Percentiles rank a stretch among this genome's conserved stretches.
Evolutionary conservation across 2,113 vertebrate species (phyloP).

Genomic region (Pituophis catenifer): DNA sequence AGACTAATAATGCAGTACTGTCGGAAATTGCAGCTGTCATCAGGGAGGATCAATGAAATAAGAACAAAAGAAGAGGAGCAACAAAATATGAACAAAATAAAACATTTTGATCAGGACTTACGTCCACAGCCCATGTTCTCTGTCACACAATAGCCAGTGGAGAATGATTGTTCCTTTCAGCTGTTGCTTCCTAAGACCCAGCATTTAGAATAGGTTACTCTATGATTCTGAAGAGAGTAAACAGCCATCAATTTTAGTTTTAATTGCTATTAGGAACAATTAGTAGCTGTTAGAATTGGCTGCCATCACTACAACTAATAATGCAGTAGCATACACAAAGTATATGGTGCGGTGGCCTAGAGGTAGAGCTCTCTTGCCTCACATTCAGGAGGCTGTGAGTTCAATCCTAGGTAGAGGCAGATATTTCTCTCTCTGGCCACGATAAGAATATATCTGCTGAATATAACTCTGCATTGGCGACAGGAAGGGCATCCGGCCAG

Average conservation of each 20-base stretch:
- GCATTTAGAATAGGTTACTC: background rate
- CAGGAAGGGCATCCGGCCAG: too few relatives aligned
- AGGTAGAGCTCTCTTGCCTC: too few relatives aligned
- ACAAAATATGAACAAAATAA: background rate
- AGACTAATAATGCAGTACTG: background rate
- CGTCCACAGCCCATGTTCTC: background rate
- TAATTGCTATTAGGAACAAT: background rate
- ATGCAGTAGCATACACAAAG: background rate
- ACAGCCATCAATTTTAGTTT: background rate
- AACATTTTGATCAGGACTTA: background rate
- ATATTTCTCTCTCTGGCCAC: too few relatives aligned
- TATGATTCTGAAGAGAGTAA: background rate
- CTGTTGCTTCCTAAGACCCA: background rate
- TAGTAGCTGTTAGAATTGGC: background rate
- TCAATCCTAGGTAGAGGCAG: too few relatives aligned
- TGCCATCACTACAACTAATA: background rate
- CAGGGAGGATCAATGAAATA: background rate
- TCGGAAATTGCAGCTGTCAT: background rate
- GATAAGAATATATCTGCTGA: too few relatives aligned
- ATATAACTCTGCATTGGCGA: too few relatives aligned
- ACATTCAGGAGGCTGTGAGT: too few relatives aligned
- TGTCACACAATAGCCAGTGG: background rate
- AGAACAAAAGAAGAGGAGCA: background rate
- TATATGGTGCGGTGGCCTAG: background rate
- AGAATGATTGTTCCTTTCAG: background rate